These are phyloP conservation scores for Drosophila parthenogenetica DNA, from an alignment of 2,888 invertebrate species.

Conservation along the genomic window DNA sequence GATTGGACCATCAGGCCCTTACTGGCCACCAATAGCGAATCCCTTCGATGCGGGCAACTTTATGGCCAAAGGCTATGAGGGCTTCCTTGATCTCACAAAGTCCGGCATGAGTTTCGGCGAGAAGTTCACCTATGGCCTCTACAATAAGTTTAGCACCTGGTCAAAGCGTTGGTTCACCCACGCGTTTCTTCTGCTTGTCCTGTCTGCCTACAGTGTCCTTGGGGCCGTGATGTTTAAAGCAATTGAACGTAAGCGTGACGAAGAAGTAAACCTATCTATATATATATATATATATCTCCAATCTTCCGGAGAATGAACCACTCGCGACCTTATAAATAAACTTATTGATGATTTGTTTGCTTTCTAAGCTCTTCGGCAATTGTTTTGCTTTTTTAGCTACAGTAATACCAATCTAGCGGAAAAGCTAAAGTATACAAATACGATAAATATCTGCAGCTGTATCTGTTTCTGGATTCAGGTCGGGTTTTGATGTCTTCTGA, in stretches of 20 bases:
- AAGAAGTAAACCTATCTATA: neutral
- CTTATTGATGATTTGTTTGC: conserved; percentile 58
- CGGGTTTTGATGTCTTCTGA: conserved; percentile 41
- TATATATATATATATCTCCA: neutral
- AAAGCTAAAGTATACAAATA: conserved; percentile 54
- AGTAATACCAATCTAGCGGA: conserved; percentile 33
- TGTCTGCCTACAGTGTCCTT: conserved; percentile 91
- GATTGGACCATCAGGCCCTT: conserved; percentile 71
- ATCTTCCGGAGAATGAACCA: conserved; percentile 19
- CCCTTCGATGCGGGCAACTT: conserved; percentile 90
- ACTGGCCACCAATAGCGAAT: conserved; percentile 83
- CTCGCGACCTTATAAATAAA: conserved; percentile 32
- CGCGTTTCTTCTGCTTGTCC: conserved; percentile 92
- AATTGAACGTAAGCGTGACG: conserved; percentile 89
- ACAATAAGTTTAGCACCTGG: conserved; percentile 90
- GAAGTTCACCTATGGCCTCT: conserved; percentile 92
- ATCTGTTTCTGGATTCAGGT: conserved; percentile 18
- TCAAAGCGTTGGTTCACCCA: conserved; percentile 96
- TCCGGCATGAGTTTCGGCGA: conserved; percentile 93
- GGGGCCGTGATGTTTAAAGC: conserved; percentile 93
- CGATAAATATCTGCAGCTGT: conserved; percentile 14
- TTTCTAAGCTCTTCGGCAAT: conserved; percentile 60
- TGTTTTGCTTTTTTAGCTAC: conserved; percentile 48
- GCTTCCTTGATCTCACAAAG: conserved; percentile 92
- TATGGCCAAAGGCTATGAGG: conserved; percentile 92